Evolutionary conservation across 1,140 invertebrate genomes (phyloP).

Genomic region (Drosophila dunni): DNA sequence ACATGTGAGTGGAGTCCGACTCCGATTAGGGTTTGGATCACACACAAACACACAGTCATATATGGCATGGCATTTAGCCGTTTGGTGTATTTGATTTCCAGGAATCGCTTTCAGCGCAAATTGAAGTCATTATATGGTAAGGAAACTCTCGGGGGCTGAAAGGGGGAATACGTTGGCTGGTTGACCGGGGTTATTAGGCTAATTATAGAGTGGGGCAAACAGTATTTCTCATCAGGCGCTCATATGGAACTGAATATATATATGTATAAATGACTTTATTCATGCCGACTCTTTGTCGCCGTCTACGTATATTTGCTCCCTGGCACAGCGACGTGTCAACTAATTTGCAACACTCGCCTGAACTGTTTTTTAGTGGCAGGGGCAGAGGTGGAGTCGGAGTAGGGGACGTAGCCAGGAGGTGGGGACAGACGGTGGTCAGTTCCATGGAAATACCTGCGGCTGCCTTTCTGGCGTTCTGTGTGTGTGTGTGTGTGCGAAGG

Average conservation of each 20-base stretch:
- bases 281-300: conserved; percentile 78
- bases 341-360: conserved; percentile 80
- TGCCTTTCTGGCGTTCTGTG: conserved; percentile 28
- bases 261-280: conserved; percentile 73
- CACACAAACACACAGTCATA: not conserved
- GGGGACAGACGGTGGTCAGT: conserved; percentile 48
- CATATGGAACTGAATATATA: conserved; percentile 40
- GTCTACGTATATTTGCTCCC: conserved; percentile 42
- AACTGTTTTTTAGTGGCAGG: conserved; percentile 5
- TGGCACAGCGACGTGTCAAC: conserved; percentile 71
- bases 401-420: not conserved
- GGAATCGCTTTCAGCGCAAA: conserved; percentile 80
- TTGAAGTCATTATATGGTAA: conserved; percentile 77
- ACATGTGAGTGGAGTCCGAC: conserved; percentile 21
- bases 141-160: not conserved
- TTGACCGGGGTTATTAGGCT: conserved; percentile 75
- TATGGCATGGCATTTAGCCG: conserved; percentile 79
- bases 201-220: conserved; percentile 71
- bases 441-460: conserved; percentile 79
- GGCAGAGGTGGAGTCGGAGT: too few relatives aligned
- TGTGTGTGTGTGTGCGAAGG: conserved; percentile 42
- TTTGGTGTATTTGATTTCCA: conserved; percentile 80
- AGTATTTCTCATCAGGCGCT: conserved; percentile 55
- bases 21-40: conserved; percentile 17
- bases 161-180: conserved; percentile 29